Base-by-base conservation (phyloP, 2,888 invertebrate genomes). In the Cheilosia pagana region DNA sequence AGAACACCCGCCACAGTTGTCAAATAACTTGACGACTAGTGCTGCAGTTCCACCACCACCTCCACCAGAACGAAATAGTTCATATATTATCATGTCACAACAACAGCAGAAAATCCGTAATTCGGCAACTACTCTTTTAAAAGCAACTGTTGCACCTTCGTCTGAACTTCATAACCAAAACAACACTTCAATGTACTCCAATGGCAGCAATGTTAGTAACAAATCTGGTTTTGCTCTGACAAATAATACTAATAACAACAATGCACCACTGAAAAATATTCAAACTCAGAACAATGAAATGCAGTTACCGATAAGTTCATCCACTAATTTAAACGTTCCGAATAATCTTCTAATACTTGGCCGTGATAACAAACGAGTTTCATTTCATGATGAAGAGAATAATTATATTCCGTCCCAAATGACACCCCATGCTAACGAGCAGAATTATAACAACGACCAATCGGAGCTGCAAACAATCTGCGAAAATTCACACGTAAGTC, bases 31-130 rank as follows among this genome's bases (percentile, higher is more conserved):
- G 45, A 31, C 70, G 35, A 10, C 25, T 63, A 19, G 76, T 43
- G 86, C 25, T 10, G 65, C 77, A 5, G 88, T 88, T 43, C 90
- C 91, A 10, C 94, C 95, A 65, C 95, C 96, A 0, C 94, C 95
- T 53, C 97, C 97, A 23, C 98, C 98, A 2, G 96, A 97, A 91
- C 94, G 98, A 85, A 97, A 96, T 76, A 97, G 97, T 28, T 97
- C 97, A 50, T 98, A 96, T 91, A 95, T 96, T 3, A 95, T 96
- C 31, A 96, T 97, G 96, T 95, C 95, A 8, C 96, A 95, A 88
- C 92, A 93, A 90, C 92, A 93, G 90, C 90, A 91, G 50, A 91
- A 91, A 83, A 87, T 89, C 31, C 86, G 90, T 4, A 87, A 87
- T 35, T 62, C 85, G 8, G 87, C 77, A 55, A 55, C 35, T 12